Conservation (phyloP, 2,113 vertebrate species). For the Proterorhinus semilunaris region DNA sequence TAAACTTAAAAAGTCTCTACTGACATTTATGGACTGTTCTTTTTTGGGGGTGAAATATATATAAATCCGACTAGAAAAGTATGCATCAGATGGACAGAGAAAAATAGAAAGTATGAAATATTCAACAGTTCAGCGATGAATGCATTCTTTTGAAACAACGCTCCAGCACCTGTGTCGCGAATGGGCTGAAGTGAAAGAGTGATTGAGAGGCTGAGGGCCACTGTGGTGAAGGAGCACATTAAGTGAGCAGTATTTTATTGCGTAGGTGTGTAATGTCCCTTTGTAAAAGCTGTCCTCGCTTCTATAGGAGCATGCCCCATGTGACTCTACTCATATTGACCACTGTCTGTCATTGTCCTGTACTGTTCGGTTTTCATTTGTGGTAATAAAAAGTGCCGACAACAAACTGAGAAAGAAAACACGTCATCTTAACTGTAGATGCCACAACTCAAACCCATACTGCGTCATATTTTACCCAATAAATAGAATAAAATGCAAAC, state of each 20-base stretch:
- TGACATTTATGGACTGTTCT: slow-evolving; percentile 1
- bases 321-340: slow-evolving; percentile 30
- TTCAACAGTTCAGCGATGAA: slow-evolving; percentile 55
- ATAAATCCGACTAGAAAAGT: slow-evolving; percentile 29
- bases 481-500: no score
- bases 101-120: slow-evolving; percentile 69
- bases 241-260: slow-evolving; percentile 68
- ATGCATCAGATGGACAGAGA: slow-evolving; percentile 40
- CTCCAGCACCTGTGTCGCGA: slow-evolving; percentile 50
- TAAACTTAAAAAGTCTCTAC: no score
- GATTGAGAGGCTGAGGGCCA: slow-evolving; percentile 48
- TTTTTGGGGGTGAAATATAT: slow-evolving; percentile 2
- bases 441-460: not conserved
- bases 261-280: slow-evolving; percentile 74
- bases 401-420: not conserved
- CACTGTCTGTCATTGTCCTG: slow-evolving; percentile 44
- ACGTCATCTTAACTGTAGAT: not conserved
- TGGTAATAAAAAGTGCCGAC: not conserved
- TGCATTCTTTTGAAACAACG: slow-evolving; percentile 54
- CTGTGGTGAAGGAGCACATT: slow-evolving; percentile 64
- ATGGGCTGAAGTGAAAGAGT: slow-evolving; percentile 29
- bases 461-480: no score
- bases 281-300: slow-evolving; percentile 66
- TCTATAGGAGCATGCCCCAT: slow-evolving; percentile 70
- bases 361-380: slow-evolving; percentile 22